phyloP scores from a whole-genome alignment of 2,797 vertebrate species.

The Melanotaenia boesemani region DNA sequence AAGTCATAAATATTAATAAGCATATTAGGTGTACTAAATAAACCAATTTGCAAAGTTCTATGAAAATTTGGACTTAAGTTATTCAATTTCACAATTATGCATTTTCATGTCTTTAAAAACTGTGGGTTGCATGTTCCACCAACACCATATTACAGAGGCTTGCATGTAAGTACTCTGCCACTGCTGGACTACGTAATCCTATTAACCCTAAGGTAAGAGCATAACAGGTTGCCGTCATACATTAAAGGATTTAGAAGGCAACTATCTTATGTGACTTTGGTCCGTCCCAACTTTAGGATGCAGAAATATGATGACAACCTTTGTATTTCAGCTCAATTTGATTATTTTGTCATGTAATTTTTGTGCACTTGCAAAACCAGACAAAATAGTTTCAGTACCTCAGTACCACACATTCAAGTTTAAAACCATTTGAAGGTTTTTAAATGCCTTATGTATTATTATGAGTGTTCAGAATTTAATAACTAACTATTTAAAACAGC shows the following conservation, averaged over 20 bases:
- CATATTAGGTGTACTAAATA: no score
- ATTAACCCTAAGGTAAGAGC: constrained; percentile 59
- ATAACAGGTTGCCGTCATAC: constrained; percentile 51
- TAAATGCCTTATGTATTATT: background rate
- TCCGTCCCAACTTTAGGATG: constrained; percentile 29
- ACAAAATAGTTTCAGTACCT: background rate
- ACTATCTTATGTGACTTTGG: constrained; percentile 26
- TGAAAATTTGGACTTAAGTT: background rate
- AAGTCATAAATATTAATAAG: no score
- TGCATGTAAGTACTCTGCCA: constrained; percentile 25
- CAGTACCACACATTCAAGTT: background rate
- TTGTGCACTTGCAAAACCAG: background rate
- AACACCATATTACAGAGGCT: constrained; percentile 13
- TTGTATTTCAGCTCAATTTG: constrained; percentile 28
- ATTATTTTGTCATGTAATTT: constrained; percentile 20
- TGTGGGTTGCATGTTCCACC: background rate
- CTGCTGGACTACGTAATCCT: constrained; percentile 62
- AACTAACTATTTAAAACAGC: background rate
- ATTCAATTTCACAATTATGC: background rate
- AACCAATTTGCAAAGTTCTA: no score
- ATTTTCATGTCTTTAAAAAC: constrained; percentile 1
- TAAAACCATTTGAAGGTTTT: background rate
- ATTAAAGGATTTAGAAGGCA: constrained; percentile 63
- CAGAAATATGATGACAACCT: constrained; percentile 21
- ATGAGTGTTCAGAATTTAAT: background rate